Evolutionary conservation across 2,797 vertebrate genomes (phyloP), one percentile per base, ranked within the genome.

Genomic region (Molothrus aeneus): DNA sequence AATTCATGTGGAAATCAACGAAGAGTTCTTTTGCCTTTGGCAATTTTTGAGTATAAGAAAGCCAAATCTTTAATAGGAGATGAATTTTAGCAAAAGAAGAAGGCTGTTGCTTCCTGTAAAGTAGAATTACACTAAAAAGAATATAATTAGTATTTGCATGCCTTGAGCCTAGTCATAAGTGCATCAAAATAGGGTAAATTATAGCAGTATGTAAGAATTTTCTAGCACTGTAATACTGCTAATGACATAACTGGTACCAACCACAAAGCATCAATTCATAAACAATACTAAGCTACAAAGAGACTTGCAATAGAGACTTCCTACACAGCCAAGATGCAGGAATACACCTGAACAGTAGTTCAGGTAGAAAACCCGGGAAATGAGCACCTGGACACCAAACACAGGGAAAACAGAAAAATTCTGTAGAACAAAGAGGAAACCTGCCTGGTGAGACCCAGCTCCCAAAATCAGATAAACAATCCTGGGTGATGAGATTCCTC

Each of bases 341-440:
- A 74, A 68, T 66, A 63, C 10, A 17, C 12, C 20, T 32, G 29
- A 69, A 43, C 10, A 28, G 10, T 8, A 5, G 17, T 59, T 54
- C 10, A 24, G 25, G 18, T 26, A 42, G 40, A 50, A 74, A 34
- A 64, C 5, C 24, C 34, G 15, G 3, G n/a, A 59, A 34, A 50
- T 1, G 1, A 57, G 14, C 14, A 25, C 18, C 0, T 1, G 2
- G 12, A 29, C 31, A 29, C 18, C n/a, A 69, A 26, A 74, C 45
- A 31, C 15, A 48, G 26, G 15, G 5, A 57, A 54, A 88, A 20
- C 10, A 59, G 40, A 68, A 86, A 42, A 82, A 38, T 36, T 16
- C 25, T 12, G 1, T 22, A 16, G 13, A 71, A 20, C 45, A 59
- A 75, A 13, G 32, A 66, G 32, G 38, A 79, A 61, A 66, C 5